Evolutionary conservation across 2,113 vertebrate genomes (phyloP).

Genomic region (Leptobrachium ailaonicum): DNA sequence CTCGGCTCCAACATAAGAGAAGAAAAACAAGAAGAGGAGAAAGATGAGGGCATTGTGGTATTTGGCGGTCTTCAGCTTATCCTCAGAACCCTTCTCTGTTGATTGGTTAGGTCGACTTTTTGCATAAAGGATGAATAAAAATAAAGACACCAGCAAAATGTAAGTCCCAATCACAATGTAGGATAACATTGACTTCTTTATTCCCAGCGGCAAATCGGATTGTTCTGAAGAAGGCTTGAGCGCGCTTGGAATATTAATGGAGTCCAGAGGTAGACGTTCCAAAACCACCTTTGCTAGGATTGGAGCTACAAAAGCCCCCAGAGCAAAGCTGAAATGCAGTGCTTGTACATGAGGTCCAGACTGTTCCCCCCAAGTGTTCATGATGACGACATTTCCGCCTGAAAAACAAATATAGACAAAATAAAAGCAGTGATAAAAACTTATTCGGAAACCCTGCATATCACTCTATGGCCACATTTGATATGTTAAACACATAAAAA

Average conservation of each 20-base stretch:
- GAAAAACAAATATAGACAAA: slow-evolving; percentile 27
- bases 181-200: slow-evolving; percentile 70
- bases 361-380: slow-evolving; percentile 79
- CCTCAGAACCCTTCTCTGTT: slow-evolving; percentile 51
- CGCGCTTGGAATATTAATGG: not conserved
- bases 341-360: slow-evolving; percentile 90
- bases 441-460: no score
- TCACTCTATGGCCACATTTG: no score
- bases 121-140: slow-evolving; percentile 75
- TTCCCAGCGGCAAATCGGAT: slow-evolving; percentile 9
- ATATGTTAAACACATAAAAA: no score
- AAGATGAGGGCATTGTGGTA: slow-evolving; percentile 73
- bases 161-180: slow-evolving; percentile 82
- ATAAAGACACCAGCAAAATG: slow-evolving; percentile 69
- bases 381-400: slow-evolving; percentile 88
- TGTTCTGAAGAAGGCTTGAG: not conserved
- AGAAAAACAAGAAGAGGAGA: slow-evolving; percentile 86
- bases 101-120: slow-evolving; percentile 55
- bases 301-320: slow-evolving; percentile 82
- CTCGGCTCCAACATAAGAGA: slow-evolving; percentile 89
- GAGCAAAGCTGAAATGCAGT: slow-evolving; percentile 91
- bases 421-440: not conserved
- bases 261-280: slow-evolving; percentile 40
- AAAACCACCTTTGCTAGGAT: slow-evolving; percentile 84
- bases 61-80: slow-evolving; percentile 64